phyloP scores from a whole-genome alignment of 2,797 vertebrate species.

The Petrocephalus sullivani region DNA sequence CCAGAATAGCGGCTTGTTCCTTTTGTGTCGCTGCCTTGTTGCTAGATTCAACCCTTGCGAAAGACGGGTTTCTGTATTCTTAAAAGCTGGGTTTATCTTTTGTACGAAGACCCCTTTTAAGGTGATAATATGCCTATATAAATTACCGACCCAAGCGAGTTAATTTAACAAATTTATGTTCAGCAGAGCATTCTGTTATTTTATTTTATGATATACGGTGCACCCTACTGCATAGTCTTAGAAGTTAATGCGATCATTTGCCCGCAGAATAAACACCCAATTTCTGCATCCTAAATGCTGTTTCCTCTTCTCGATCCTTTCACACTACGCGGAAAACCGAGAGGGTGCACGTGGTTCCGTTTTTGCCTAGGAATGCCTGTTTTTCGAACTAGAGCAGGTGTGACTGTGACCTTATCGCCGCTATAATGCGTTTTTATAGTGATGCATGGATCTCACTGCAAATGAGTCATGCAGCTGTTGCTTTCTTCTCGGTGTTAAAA shows the following conservation, averaged over 20 bases:
- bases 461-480: background rate
- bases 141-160: background rate
- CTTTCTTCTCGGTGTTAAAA: background rate
- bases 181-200: background rate
- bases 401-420: background rate
- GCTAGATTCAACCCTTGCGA: background rate
- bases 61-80: slow-evolving; percentile 3
- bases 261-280: background rate
- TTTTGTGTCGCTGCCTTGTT: background rate
- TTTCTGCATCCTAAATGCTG: background rate
- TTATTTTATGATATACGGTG: background rate
- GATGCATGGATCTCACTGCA: background rate
- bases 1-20: background rate
- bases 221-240: background rate
- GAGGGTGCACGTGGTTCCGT: background rate
- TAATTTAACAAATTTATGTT: background rate
- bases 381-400: background rate
- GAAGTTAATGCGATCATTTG: background rate
- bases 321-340: background rate
- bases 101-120: background rate
- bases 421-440: background rate
- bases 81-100: slow-evolving; percentile 3
- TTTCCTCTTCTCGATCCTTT: background rate
- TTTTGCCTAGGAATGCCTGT: background rate
- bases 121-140: background rate